A percentile compares a stretch with the other conserved stretches of the same genome.
phyloP scores from a whole-genome alignment of 2,888 invertebrate species.

The Caenorhabditis sp. region DNA sequence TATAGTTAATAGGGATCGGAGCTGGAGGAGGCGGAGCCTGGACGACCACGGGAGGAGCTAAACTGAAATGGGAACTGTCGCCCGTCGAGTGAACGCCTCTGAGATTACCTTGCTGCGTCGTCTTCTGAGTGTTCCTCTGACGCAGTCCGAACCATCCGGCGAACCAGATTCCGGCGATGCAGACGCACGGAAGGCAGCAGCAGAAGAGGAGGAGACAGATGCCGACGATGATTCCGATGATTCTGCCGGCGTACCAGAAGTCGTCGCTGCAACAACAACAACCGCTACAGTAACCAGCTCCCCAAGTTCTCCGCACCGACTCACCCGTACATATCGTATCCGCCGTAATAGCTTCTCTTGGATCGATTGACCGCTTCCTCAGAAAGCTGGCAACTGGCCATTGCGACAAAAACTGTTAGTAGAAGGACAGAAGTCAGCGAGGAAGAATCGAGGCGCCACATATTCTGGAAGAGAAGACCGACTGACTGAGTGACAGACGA shows the following conservation, averaged over 20 bases:
- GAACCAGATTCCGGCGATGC: conserved; percentile 77
- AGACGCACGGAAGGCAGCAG: conserved; percentile 77
- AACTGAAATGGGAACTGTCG: conserved; percentile 43
- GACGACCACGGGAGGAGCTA: conserved; percentile 32
- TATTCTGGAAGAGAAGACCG: conserved; percentile 8
- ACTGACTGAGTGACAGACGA: neutral
- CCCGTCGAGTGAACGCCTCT: neutral
- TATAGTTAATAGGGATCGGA: conserved; percentile 12
- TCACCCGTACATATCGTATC: conserved; percentile 66
- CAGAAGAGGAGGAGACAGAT: conserved; percentile 72
- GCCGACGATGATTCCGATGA: conserved; percentile 76
- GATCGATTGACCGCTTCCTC: conserved; percentile 20
- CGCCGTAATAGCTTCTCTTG: conserved; percentile 66
- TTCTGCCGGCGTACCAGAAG: conserved; percentile 77
- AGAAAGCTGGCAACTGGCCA: conserved; percentile 15
- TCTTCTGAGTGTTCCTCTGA: conserved; percentile 29
- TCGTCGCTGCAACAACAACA: conserved; percentile 69
- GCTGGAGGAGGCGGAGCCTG: conserved; percentile 11
- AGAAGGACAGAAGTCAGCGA: conserved; percentile 1
- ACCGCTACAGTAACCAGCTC: conserved; percentile 27
- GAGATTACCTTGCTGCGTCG: conserved; percentile 36
- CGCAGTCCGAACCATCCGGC: conserved; percentile 77
- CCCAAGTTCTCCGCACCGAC: neutral
- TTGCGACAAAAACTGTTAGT: neutral
- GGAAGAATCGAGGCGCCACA: conserved; percentile 36